Evolutionary conservation across 2,797 vertebrate species (phyloP), one percentile per base, ranked within the genome.

Genomic region (Phoebastria nigripes): DNA sequence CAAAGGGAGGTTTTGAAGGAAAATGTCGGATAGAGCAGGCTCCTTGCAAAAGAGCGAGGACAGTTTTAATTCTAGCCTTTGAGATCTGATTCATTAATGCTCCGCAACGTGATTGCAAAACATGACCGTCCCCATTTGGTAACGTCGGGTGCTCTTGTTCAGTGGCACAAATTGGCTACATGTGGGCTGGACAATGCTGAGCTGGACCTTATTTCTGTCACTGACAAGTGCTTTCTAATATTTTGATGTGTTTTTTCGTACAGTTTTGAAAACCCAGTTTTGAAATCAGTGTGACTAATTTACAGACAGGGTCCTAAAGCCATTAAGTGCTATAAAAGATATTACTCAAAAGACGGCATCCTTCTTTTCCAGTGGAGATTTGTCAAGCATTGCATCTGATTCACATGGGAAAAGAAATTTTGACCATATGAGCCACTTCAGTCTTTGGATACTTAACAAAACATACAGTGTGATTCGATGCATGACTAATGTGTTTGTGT

Each of bases 401-500:
- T 96, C 93, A 95, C 49, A 87, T 28, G 76, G 87, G 92, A 93
- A 95, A 92, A 93, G 52, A 89, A 89, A 90, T 83, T 94, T 92
- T 92, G 71, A 71, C 63, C 13, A 1, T 84, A 78, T 97, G 91
- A 89, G 77, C 96, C 88, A 93, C 61, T 86, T 61, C 72, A 82
- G 72, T 47, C 71, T 93, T 87, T 85, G 90, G 76, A 83, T 89
- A 33, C 42, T 76, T 90, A 79, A 91, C 88, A 81, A 91, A 95
- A 88, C 52, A 46, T 52, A 83, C 4, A 0, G 79, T 74, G 91
- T 88, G 95, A 94, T 93, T 80, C 72, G 84, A 87, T 81, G 78
- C 71, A 76, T 97, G 97, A 97, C 93, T 96, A 96, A 96, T 82
- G 22, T 8, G 2, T 87, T 94, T 96, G 88, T 96, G 76, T 95